Base-by-base conservation (phyloP, 1,140 invertebrate species). In the Frieseomelitta varia region DNA sequence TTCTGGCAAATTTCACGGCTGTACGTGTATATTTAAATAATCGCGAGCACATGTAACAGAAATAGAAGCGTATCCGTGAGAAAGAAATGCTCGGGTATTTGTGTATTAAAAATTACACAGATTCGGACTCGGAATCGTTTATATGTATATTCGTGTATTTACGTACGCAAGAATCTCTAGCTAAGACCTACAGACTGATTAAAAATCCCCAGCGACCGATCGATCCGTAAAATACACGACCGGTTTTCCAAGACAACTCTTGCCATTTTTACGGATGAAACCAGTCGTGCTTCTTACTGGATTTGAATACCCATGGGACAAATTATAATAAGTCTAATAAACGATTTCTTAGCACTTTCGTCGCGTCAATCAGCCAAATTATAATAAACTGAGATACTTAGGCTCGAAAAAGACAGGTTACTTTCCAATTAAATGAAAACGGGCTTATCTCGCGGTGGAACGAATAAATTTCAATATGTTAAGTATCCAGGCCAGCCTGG, bases 191-290 rank as follows among this genome's bases (percentile, higher is more conserved):
- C 34, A 11, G 4, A 12, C 24, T 17, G 10, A 19, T 34, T 47
- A 53, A 6, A 79, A 68, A 21, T 79, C 6, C 0, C 27, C 39
- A 47, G 39, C 39, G 47, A 4, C 1, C 71, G 30, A 72, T 27
- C 47, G 15, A n/a, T 17, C 68, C 6, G 68, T 19, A 39, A 75
- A 34, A 30, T n/a, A 15, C 51, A 3, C 80, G 73, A 87, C 63
- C 72, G 65, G 85, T 84, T 74, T 53, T 53, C 30, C 27, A 12
- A 61, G 58, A 84, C 63, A 61, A 72, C 72, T 72, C 4, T 8
- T 24, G 63, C 53, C 47, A 76, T 39, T 75, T 58, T 34, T 24
- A 72, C 61, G 47, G 78, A 47, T 78, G 87, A 85, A 88, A 88
- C 86, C 71, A 56, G 63, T 30, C 56, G 80, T 39, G 53, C 71